These are phyloP conservation scores for Diadromus collaris DNA, from an alignment of 2,888 invertebrate genomes.

Conservation along the genomic window DNA sequence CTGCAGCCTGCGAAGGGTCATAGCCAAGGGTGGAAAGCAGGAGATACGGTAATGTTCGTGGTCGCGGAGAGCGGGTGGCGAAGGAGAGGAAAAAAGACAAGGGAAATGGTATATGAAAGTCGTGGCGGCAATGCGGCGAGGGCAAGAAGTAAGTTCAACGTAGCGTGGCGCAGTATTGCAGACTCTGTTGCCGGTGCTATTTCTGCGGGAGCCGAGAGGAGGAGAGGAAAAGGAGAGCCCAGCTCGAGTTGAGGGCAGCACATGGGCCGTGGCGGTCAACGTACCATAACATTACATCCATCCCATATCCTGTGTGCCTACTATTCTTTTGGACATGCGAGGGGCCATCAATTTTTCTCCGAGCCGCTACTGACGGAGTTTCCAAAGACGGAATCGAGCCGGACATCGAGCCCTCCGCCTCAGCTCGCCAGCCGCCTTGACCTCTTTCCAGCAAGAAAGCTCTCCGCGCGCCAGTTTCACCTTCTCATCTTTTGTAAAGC, in stretches of 20 bases:
- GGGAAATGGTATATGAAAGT: constrained; percentile 53
- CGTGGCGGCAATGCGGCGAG: constrained; percentile 57
- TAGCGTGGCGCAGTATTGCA: constrained; percentile 69
- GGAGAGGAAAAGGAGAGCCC: constrained; percentile 34
- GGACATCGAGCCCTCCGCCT: not conserved
- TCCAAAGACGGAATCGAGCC: constrained; percentile 21
- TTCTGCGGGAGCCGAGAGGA: constrained; percentile 27
- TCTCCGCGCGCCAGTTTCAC: constrained; percentile 7
- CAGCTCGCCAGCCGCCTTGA: constrained; percentile 42
- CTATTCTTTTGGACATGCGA: constrained; percentile 75
- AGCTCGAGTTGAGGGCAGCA: constrained; percentile 65
- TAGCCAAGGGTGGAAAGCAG: constrained; percentile 48
- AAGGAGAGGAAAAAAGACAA: constrained; percentile 43
- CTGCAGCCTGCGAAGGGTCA: constrained; percentile 32
- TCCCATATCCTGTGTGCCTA: constrained; percentile 71
- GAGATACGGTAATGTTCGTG: constrained; percentile 57
- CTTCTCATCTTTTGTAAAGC: constrained; percentile 31
- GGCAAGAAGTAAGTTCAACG: constrained; percentile 72
- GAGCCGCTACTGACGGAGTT: constrained; percentile 23
- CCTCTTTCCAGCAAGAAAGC: constrained; percentile 42
- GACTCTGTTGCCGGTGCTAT: constrained; percentile 44
- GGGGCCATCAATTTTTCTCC: constrained; percentile 32
- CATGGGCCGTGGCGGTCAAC: constrained; percentile 78
- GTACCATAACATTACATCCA: constrained; percentile 79
- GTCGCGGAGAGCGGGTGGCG: constrained; percentile 36